Base-by-base conservation (phyloP, 1,140 invertebrate species). In the Lanistes nyassanus region DNA sequence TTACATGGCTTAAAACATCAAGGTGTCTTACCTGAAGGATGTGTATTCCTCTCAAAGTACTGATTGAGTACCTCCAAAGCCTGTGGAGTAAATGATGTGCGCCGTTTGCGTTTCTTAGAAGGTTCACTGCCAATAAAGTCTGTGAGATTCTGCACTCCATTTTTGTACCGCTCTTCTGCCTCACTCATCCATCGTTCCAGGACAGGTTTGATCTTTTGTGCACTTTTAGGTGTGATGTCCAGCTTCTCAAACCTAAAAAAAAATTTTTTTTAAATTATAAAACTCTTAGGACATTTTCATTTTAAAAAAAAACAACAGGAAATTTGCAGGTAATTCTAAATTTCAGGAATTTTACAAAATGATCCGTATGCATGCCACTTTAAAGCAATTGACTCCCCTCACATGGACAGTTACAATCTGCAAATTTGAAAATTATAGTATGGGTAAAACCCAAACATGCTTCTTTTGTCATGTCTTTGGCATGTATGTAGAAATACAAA, bases 221-320 rank as follows among this genome's bases (percentile, higher is more conserved):
- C 97, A 92, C 97, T 98, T 92, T 98, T 98, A 88, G 97, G 97
- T 87, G 97, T 99, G 85, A 99, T 99, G 92, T 99, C 97, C 90
- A 99, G 92, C 92, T 99, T 99, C 92, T 99, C 97, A 93, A 99
- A 99, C 94, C 97, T 98, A 90, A 26, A 81, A 83, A 71, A 71
- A 80, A n/a, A n/a, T n/a, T n/a, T n/a, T n/a, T n/a, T 65, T 79
- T 79, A 78, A 76, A 42, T 26, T 7, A 36, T 29, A 23, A 71
- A 21, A 19, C 55, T 29, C 19, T 26, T 71, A 51, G n/a, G 26
- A 16, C 16, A 36, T 21, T 23, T 29, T 13, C 9, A 53, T 13
- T n/a, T n/a, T n/a, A n/a, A n/a, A n/a, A n/a, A n/a, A n/a, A n/a
- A n/a, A 68, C 3, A 53, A 29, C 68, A 70, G 39, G 16, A 7